These are phyloP conservation scores for Macroramphosus scolopax DNA, from an alignment of 2,797 vertebrate species.

Conservation along the genomic window DNA sequence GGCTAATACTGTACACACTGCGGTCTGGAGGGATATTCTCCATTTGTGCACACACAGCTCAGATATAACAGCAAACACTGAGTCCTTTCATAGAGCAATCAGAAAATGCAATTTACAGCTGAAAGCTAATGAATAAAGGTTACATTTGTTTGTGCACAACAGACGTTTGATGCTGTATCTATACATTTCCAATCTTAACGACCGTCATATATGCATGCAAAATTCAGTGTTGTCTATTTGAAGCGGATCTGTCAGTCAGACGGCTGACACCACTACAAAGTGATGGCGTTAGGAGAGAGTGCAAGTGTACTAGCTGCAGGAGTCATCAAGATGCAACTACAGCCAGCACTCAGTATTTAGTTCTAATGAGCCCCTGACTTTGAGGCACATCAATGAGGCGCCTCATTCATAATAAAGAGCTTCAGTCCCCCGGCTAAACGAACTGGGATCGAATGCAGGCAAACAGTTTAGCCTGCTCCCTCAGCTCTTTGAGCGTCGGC, in stretches of 20 bases:
- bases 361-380: conserved; percentile 69
- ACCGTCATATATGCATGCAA: conserved; percentile 3
- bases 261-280: conserved; percentile 3
- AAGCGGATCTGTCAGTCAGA: neutral
- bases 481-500: conserved; percentile 40
- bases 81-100: too few relatives aligned
- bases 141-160: conserved; percentile 13
- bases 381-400: conserved; percentile 63
- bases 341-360: conserved; percentile 56
- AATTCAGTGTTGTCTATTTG: too few relatives aligned
- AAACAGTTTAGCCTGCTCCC: conserved; percentile 66
- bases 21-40: too few relatives aligned
- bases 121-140: too few relatives aligned
- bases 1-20: conserved; percentile 15
- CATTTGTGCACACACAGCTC: conserved; percentile 1
- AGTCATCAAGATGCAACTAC: conserved; percentile 52
- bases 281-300: conserved; percentile 18
- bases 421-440: conserved; percentile 61
- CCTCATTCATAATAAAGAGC: conserved; percentile 71
- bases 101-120: conserved; percentile 16
- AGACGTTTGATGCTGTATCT: neutral
- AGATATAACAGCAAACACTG: conserved; percentile 1
- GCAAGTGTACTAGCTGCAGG: conserved; percentile 16
- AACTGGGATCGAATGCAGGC: conserved; percentile 65
- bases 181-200: conserved; percentile 8